Evolutionary conservation across 2,113 vertebrate genomes (phyloP).

Genomic region (Megaceryle torquata): DNA sequence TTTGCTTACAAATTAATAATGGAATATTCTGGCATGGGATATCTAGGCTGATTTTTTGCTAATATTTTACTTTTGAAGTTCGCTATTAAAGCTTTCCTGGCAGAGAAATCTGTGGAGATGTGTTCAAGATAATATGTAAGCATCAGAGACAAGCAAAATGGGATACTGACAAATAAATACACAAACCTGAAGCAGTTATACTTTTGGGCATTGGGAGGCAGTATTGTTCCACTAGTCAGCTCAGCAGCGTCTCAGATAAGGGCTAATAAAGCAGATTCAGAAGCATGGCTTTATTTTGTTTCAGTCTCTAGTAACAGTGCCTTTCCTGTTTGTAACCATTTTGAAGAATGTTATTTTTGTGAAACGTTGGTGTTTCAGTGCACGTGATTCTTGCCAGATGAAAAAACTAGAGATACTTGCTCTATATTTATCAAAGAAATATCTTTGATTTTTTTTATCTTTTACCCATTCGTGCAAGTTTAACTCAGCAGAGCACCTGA

Average conservation of each 20-base stretch:
- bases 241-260: background rate
- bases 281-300: background rate
- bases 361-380: background rate
- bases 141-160: background rate
- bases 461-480: background rate
- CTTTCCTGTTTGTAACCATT: background rate
- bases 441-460: background rate
- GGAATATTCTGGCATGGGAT: background rate
- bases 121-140: background rate
- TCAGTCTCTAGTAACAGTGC: background rate
- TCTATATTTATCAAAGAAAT: background rate
- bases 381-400: background rate
- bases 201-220: constrained; percentile 9
- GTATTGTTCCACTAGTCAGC: background rate
- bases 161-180: background rate
- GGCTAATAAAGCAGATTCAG: background rate
- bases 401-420: background rate
- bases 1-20: background rate
- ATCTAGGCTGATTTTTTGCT: background rate
- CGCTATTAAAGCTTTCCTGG: background rate
- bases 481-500: background rate
- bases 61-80: background rate
- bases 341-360: background rate
- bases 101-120: background rate
- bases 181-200: background rate